phyloP scores from a whole-genome alignment of 2,888 invertebrate genomes.

The Halocaridina rubra region DNA sequence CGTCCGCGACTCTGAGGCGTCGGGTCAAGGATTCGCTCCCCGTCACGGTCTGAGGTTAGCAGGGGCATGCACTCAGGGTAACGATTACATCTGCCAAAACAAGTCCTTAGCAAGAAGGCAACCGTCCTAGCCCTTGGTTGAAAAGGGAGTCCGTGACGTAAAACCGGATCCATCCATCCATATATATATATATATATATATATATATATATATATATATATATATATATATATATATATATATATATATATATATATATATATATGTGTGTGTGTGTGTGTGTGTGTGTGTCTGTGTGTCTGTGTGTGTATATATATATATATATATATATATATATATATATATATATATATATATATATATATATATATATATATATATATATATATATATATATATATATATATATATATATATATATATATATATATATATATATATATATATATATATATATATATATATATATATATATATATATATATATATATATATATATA shows the following conservation, averaged over 20 bases:
- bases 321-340: constrained; percentile 8
- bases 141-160: too few species aligned
- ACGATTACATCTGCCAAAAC: too few species aligned
- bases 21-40: too few species aligned
- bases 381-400: constrained; percentile 8
- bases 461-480: not conserved
- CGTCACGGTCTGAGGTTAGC: too few species aligned
- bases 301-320: not conserved
- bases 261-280: not conserved
- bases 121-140: too few species aligned
- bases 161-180: not conserved
- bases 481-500: not conserved
- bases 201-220: not conserved
- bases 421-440: not conserved
- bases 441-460: not conserved
- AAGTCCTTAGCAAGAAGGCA: too few species aligned
- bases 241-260: not conserved
- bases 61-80: too few species aligned
- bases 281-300: not conserved
- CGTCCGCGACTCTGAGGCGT: too few species aligned
- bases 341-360: constrained; percentile 8
- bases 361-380: not conserved
- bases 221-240: not conserved
- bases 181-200: not conserved
- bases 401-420: not conserved